Evolutionary conservation across 2,113 vertebrate genomes (phyloP).

Genomic region (Rhizomys pruinosus): DNA sequence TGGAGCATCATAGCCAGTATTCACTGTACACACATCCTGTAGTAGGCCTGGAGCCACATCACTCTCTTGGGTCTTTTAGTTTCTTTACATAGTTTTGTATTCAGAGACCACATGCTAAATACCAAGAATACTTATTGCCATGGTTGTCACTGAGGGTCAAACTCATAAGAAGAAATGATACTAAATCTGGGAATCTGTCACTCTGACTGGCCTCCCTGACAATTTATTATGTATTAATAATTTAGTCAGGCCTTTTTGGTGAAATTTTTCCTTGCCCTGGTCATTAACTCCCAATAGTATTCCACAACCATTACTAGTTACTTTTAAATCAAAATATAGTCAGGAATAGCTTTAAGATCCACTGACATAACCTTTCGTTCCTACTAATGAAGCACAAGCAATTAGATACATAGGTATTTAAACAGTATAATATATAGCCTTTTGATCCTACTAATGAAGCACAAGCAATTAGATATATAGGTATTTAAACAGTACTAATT

Average conservation of each 20-base stretch:
- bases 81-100: background rate
- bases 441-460: no score
- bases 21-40: background rate
- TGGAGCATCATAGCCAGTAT: background rate
- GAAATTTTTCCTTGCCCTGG: background rate
- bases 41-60: background rate
- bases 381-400: no score
- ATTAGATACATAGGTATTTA: no score
- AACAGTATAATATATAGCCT: no score
- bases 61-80: background rate
- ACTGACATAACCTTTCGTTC: no score
- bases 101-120: background rate
- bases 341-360: background rate
- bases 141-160: background rate
- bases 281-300: background rate
- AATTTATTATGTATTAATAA: background rate
- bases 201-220: background rate
- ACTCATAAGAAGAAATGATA: background rate
- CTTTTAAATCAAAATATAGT: constrained; percentile 4
- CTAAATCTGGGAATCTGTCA: background rate
- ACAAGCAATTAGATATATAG: no score
- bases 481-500: no score
- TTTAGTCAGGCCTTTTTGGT: background rate
- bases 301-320: background rate
- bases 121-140: background rate